phyloP scores from a whole-genome alignment of 2,797 vertebrate genomes.

The Meda fulgida region DNA sequence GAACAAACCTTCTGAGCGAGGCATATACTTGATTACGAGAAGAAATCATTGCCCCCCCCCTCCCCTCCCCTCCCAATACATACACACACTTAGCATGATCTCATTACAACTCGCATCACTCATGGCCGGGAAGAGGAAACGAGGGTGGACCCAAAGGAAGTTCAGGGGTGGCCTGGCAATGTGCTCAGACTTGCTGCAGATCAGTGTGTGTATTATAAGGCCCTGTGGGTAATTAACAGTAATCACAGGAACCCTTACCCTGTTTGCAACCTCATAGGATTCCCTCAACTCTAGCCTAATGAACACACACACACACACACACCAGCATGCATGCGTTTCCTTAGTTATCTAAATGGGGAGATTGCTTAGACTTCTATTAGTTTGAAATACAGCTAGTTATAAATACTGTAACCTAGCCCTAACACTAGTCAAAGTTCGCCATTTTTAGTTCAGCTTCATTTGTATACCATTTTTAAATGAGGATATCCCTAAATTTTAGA shows the following conservation, averaged over 20 bases:
- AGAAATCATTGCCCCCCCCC: slow-evolving; percentile 15
- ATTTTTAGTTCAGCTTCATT: too few species aligned
- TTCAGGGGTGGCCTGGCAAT: slow-evolving; percentile 60
- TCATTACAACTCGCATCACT: slow-evolving; percentile 62
- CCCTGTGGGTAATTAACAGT: slow-evolving; percentile 62
- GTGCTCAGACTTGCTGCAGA: slow-evolving; percentile 28
- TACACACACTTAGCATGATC: slow-evolving; percentile 45
- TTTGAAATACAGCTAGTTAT: background rate
- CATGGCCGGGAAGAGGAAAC: slow-evolving; percentile 59
- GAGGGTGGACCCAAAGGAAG: slow-evolving; percentile 62
- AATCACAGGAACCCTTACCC: slow-evolving; percentile 62
- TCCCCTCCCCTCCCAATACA: slow-evolving; percentile 11
- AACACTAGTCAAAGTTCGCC: too few species aligned
- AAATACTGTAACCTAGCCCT: too few species aligned
- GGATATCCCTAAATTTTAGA: background rate
- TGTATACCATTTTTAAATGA: too few species aligned
- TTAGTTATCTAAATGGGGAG: background rate
- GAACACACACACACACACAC: slow-evolving; percentile 41
- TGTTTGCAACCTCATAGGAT: slow-evolving; percentile 55
- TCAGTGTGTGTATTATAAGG: slow-evolving; percentile 58
- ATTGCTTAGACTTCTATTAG: background rate
- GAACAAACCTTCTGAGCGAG: slow-evolving; percentile 15
- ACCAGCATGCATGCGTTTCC: too few species aligned
- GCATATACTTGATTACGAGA: slow-evolving; percentile 28
- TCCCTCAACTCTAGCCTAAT: slow-evolving; percentile 54